Evolutionary conservation across 2,113 vertebrate species (phyloP), one percentile per base, ranked within the genome.

Genomic region (Pardalotus punctatus): DNA sequence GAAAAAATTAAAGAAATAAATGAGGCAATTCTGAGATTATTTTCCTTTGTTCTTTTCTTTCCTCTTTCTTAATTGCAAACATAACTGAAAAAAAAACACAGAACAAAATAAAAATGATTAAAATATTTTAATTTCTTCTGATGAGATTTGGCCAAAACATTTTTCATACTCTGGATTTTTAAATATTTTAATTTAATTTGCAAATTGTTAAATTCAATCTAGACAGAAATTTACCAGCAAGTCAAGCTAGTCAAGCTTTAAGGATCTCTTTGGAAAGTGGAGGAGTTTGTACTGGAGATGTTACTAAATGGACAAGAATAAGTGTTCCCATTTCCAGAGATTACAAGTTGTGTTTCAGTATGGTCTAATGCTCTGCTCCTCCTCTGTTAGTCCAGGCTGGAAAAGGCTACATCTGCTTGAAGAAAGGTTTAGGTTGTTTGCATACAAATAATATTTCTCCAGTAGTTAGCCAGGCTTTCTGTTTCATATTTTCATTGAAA

Each of bases 11-110:
- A 38, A 50, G 61, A 45, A 36, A 45, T 1, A 29, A 57, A 7
- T 4, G 19, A 45, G 38, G 16, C 3, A 21, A 11, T 54, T 3
- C 2, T 33, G 18, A 82, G 61, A 58, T 2, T 0, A 9, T 50
- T 50, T 43, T 53, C 4, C 5, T 62, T 53, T 18, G 14, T 1
- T 61, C 18, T 65, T 93, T 86, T 36, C 10, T 74, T 84, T 54
- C 4, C 1, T 38, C 4, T 64, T 67, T 23, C 16, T 69, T 82
- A 42, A 48, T 38, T 29, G 33, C 4, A 74, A 76, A 43, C 4
- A 43, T 15, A 72, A 42, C 3, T 57, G 36, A 45, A 69, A 80
- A 82, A 80, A 53, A 64, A 29, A 0, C 9, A 24, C 8, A n/a
- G 13, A 82, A 73, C 3, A 69, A 72, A 81, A 48, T 43, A 51